These are phyloP conservation scores for Sinocyclocheilus maitianheensis DNA, from an alignment of 2,113 vertebrate species.

Conservation along the genomic window DNA sequence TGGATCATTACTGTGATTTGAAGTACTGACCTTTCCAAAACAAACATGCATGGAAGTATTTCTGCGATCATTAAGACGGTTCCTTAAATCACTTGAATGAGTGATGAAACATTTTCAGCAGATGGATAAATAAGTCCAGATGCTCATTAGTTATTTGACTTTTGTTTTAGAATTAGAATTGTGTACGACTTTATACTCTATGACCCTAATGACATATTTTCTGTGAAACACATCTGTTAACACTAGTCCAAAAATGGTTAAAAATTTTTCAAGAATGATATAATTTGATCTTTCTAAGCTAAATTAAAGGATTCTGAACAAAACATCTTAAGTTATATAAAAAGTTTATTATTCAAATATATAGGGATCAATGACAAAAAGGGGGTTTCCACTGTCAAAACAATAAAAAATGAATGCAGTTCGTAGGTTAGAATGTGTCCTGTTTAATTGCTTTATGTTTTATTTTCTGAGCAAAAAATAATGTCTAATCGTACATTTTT, in stretches of 20 bases:
- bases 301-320: background rate
- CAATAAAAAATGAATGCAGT: no score
- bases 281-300: background rate
- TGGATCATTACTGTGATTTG: constrained; percentile 1
- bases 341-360: background rate
- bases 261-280: background rate
- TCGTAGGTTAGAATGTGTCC: no score
- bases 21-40: background rate
- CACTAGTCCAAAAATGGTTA: background rate
- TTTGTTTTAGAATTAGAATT: constrained; percentile 1
- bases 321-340: background rate
- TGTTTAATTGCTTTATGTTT: no score
- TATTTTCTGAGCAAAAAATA: no score
- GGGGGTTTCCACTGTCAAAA: no score
- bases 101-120: background rate
- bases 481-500: background rate
- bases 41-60: constrained; percentile 1
- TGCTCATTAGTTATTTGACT: background rate
- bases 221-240: background rate
- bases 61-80: background rate
- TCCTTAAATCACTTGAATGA: background rate
- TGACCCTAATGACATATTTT: background rate
- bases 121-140: constrained; percentile 15
- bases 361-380: no score
- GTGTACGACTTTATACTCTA: background rate